Percentiles rank a stretch among this genome's conserved stretches.
Evolutionary conservation across 2,888 invertebrate genomes (phyloP).

Genomic region (Thereva unica): DNA sequence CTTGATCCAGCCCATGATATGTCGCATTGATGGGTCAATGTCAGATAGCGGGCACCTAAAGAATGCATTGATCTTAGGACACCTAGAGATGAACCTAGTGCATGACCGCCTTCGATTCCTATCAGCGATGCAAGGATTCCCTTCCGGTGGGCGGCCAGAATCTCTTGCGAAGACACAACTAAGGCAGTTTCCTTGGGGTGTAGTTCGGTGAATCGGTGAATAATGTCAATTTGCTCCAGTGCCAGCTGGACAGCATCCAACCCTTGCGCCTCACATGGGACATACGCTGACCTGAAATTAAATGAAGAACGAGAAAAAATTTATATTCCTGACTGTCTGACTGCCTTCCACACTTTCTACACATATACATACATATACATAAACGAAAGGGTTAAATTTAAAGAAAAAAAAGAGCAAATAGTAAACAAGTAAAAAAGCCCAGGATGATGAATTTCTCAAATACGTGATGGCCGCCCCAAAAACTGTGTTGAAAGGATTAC

Average conservation of each 20-base stretch:
- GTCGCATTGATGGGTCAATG: constrained; percentile 90
- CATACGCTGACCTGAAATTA: constrained; percentile 70
- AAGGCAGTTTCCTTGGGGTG: constrained; percentile 74
- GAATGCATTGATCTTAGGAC: constrained; percentile 87
- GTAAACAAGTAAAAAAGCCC: too few relatives aligned
- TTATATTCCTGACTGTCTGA: background rate
- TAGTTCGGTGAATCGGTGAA: constrained; percentile 68
- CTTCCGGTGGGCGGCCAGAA: constrained; percentile 71
- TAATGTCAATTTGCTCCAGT: constrained; percentile 84
- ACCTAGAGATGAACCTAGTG: constrained; percentile 85
- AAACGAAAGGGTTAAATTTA: too few relatives aligned
- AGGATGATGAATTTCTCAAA: too few relatives aligned
- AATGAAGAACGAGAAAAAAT: constrained; percentile 46
- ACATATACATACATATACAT: too few relatives aligned
- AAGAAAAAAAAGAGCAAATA: too few relatives aligned
- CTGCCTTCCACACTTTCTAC: too few relatives aligned
- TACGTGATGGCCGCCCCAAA: too few relatives aligned
- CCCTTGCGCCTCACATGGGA: constrained; percentile 82
- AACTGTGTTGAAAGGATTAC: too few relatives aligned
- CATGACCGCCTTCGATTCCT: constrained; percentile 91
- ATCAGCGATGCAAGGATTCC: constrained; percentile 87
- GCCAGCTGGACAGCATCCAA: constrained; percentile 83
- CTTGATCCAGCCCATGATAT: constrained; percentile 79
- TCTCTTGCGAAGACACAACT: constrained; percentile 71
- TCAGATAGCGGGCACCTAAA: constrained; percentile 85